Conservation (phyloP, 1,140 invertebrate genomes). For the Euglossa dilemma region DNA sequence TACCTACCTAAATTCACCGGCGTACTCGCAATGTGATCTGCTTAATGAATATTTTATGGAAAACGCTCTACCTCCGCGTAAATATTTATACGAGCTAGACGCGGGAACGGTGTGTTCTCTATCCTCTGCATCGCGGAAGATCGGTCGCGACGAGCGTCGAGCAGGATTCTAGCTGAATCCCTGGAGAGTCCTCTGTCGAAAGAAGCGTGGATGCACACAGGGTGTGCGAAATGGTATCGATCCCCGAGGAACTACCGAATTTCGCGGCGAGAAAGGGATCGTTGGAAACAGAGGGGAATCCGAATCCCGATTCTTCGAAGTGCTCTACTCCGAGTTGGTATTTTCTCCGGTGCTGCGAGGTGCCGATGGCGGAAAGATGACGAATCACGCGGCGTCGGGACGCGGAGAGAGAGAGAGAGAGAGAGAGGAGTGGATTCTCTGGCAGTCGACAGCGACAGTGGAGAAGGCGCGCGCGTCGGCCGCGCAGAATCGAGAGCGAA, state of each 20-base stretch:
- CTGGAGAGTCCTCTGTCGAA: constrained; percentile 48
- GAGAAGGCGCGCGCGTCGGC: neutral
- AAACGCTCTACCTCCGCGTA: neutral
- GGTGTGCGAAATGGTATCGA: constrained; percentile 59
- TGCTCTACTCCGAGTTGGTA: too few species aligned
- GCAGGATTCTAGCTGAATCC: constrained; percentile 20
- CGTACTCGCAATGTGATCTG: constrained; percentile 33
- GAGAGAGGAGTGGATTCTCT: neutral
- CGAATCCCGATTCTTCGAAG: neutral
- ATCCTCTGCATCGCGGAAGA: too few species aligned
- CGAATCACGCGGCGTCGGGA: too few species aligned
- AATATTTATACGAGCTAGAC: neutral
- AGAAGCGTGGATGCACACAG: constrained; percentile 45
- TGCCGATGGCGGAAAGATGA: too few species aligned
- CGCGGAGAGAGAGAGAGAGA: too few species aligned
- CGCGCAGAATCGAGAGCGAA: constrained; percentile 7
- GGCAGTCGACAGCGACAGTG: neutral
- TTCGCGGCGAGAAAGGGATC: constrained; percentile 27
- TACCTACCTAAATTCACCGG: constrained; percentile 46
- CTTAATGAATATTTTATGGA: constrained; percentile 40
- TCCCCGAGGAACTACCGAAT: constrained; percentile 56
- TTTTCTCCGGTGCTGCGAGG: too few species aligned
- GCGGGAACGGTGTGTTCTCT: too few species aligned
- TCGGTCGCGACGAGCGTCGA: too few species aligned
- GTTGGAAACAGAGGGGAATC: constrained; percentile 18